These are phyloP conservation scores for Oceanodroma tethys DNA, from an alignment of 2,113 vertebrate species.

Conservation along the genomic window DNA sequence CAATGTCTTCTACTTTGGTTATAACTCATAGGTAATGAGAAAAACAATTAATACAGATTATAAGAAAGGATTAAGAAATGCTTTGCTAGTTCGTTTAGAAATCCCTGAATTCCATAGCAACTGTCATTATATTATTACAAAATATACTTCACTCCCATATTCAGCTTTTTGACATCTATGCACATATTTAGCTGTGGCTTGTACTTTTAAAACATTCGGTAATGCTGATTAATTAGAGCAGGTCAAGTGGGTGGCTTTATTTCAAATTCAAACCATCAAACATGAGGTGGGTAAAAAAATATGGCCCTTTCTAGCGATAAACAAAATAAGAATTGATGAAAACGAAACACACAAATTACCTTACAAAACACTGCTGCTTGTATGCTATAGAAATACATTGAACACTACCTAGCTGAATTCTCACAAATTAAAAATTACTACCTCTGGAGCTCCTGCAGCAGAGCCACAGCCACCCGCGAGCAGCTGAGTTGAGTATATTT, in stretches of 20 bases:
- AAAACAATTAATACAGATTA: background rate
- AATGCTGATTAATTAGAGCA: background rate
- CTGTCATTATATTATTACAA: background rate
- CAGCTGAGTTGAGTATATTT: background rate
- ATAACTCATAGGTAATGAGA: background rate
- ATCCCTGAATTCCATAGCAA: background rate
- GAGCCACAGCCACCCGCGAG: background rate
- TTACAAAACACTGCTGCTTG: background rate
- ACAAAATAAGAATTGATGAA: background rate
- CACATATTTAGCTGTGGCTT: background rate
- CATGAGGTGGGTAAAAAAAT: background rate
- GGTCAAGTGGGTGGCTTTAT: background rate
- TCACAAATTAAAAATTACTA: background rate
- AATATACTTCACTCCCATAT: background rate
- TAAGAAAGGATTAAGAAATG: background rate
- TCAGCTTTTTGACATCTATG: background rate
- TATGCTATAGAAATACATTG: background rate
- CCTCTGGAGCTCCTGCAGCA: background rate
- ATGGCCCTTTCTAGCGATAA: background rate
- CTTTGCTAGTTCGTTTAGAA: background rate
- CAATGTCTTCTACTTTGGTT: background rate
- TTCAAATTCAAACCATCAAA: background rate
- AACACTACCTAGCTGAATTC: background rate
- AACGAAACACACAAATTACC: background rate
- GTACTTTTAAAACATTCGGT: background rate